Base-by-base conservation (phyloP, 2,797 vertebrate genomes). In the Sebastes cheni region DNA sequence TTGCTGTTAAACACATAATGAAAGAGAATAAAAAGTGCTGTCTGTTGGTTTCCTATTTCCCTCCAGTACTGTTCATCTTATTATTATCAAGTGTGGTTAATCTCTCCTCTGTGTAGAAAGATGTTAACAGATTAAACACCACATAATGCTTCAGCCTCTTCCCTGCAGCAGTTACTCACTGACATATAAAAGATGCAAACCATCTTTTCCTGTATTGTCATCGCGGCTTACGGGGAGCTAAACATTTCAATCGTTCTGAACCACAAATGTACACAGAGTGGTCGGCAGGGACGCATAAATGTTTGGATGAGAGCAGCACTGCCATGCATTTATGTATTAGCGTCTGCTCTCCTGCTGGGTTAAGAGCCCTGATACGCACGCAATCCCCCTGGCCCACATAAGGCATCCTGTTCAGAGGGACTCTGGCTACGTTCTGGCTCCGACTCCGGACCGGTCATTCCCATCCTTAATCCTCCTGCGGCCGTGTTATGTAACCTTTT, bases 261-360 rank as follows among this genome's bases (percentile, higher is more conserved):
- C 80, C 70, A 50, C 78, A 75, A 72, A 62, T 54, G 62, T 86
- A 84, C 79, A 88, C 85, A 85, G 64, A 85, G 81, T 11, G 72
- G 82, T 84, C 55, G 36, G 55, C 68, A 71, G 76, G 80, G 83
- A 84, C 52, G 86, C 87, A 80, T 67, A 86, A 89, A 92, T 91
- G 84, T 91, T 89, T 88, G 80, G 72, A 89, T 66, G 82, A 81
- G 87, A 87, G 78, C 66, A 46, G 75, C 55, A 84, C 86, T 60
- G 75, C 75, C 87, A 87, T 92, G 90, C 93, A 93, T 92, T 92
- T 92, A 91, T 92, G 91, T 54, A 88, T 92, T 88, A 92, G 86
- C 5, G 78, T 89, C 87, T 85, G 86, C 82, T 46, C 80, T 75
- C 89, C 90, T 20, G 89, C 92, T 89, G 90, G 54, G 89, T 78